Percentiles rank a stretch among this genome's conserved stretches.
Conservation (phyloP, 2,888 invertebrate genomes). For the Stenichneumon culpator region DNA sequence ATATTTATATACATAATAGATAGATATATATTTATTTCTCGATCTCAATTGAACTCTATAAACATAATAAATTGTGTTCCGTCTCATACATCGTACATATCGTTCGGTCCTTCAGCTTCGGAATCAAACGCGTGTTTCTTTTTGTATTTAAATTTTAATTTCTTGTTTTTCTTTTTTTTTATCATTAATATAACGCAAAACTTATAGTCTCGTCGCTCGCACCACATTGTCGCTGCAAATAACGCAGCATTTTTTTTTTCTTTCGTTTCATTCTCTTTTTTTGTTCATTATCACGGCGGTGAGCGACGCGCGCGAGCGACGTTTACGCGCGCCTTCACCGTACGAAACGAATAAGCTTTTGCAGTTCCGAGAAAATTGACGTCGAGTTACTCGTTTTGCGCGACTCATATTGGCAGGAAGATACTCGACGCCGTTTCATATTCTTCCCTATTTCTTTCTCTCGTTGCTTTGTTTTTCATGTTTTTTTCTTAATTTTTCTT, state of each 20-base stretch:
- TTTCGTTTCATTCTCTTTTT: not conserved
- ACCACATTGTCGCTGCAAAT: constrained; percentile 54
- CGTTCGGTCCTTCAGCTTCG: constrained; percentile 45
- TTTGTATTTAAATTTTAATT: not conserved
- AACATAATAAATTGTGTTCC: constrained; percentile 68
- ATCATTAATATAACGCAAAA: constrained; percentile 52
- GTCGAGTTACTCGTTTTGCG: constrained; percentile 59
- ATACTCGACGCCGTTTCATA: constrained; percentile 49
- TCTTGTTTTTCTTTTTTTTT: not conserved
- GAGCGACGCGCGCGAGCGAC: constrained; percentile 38
- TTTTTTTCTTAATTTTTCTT: not conserved
- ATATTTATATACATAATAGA: constrained; percentile 33
- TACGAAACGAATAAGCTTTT: constrained; percentile 41
- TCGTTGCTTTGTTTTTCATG: not conserved
- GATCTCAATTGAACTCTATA: constrained; percentile 68
- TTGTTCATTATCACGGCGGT: constrained; percentile 29
- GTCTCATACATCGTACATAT: constrained; percentile 62
- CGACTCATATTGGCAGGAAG: constrained; percentile 67
- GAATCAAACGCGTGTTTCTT: constrained; percentile 27
- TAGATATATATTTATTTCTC: constrained; percentile 67
- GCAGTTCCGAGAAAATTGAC: constrained; percentile 58
- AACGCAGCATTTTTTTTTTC: constrained; percentile 41
- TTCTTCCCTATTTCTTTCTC: not conserved
- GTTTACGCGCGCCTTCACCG: constrained; percentile 28
- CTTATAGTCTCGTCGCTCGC: constrained; percentile 55